Evolutionary conservation across 1,140 invertebrate species (phyloP).

Genomic region (Bursaphelenchus mucronatus): DNA sequence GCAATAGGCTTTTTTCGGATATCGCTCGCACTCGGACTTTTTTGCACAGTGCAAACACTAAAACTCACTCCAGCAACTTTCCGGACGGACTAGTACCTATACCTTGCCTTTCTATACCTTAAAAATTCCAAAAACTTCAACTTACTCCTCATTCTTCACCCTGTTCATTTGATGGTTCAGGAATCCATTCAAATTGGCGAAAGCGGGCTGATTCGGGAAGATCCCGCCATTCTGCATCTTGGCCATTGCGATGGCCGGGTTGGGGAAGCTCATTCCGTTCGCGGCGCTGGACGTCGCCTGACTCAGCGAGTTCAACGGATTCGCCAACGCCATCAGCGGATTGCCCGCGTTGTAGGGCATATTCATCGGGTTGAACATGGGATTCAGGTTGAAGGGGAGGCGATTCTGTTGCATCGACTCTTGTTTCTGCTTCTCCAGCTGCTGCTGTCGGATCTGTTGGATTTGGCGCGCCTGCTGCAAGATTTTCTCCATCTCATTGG

Average conservation of each 20-base stretch:
- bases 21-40: no score
- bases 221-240: constrained; percentile 2
- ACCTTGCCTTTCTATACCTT: no score
- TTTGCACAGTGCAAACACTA: no score
- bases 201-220: constrained; percentile 9
- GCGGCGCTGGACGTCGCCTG: neutral
- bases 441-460: constrained; percentile 7
- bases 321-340: constrained; percentile 12
- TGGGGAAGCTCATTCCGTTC: neutral
- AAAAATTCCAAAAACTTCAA: no score
- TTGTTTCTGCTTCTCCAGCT: constrained; percentile 5
- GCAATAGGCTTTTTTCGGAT: no score
- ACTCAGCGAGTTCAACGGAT: constrained; percentile 12
- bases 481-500: constrained; percentile 1
- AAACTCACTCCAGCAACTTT: no score
- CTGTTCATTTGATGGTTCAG: constrained; percentile 12
- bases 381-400: neutral
- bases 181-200: constrained; percentile 19
- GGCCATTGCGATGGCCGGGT: constrained; percentile 2
- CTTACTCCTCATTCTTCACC: constrained; percentile 6
- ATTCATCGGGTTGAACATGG: constrained; percentile 19
- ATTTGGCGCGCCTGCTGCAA: neutral
- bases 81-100: no score
- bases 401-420: constrained; percentile 13
- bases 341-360: constrained; percentile 2